Percentiles rank a stretch among this genome's conserved stretches.
phyloP scores from a whole-genome alignment of 2,113 vertebrate species.

The Centropristis striata region DNA sequence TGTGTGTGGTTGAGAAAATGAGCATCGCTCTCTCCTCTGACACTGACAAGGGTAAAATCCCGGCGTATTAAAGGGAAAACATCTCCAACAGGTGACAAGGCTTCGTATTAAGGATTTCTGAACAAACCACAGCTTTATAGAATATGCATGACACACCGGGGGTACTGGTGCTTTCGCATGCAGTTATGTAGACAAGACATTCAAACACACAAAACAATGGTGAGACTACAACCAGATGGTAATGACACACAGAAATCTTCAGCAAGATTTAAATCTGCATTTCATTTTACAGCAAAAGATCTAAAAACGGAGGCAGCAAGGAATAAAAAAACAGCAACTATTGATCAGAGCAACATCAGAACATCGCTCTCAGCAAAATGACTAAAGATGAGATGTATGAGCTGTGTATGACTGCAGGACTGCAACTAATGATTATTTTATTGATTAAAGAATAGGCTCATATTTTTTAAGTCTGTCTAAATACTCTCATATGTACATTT shows the following conservation, averaged over 20 bases:
- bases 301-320: constrained; percentile 2
- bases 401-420: constrained; percentile 12
- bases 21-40: constrained; percentile 50
- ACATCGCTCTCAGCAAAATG: constrained; percentile 28
- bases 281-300: constrained; percentile 18
- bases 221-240: constrained; percentile 48
- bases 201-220: constrained; percentile 38
- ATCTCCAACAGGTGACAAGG: constrained; percentile 77
- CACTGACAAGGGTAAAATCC: constrained; percentile 64
- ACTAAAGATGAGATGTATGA: constrained; percentile 20
- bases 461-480: background rate
- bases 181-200: constrained; percentile 39
- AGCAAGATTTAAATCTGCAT: constrained; percentile 27
- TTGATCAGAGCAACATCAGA: constrained; percentile 30
- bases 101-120: constrained; percentile 60
- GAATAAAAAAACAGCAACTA: constrained; percentile 28
- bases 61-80: constrained; percentile 51
- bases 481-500: constrained; percentile 6
- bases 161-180: constrained; percentile 40
- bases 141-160: constrained; percentile 73
- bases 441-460: constrained; percentile 8
- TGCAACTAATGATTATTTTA: constrained; percentile 19
- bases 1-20: constrained; percentile 51
- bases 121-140: constrained; percentile 74
- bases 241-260: constrained; percentile 48